Base-by-base conservation (phyloP, 2,888 invertebrate genomes). In the Andrena hattorfiana region DNA sequence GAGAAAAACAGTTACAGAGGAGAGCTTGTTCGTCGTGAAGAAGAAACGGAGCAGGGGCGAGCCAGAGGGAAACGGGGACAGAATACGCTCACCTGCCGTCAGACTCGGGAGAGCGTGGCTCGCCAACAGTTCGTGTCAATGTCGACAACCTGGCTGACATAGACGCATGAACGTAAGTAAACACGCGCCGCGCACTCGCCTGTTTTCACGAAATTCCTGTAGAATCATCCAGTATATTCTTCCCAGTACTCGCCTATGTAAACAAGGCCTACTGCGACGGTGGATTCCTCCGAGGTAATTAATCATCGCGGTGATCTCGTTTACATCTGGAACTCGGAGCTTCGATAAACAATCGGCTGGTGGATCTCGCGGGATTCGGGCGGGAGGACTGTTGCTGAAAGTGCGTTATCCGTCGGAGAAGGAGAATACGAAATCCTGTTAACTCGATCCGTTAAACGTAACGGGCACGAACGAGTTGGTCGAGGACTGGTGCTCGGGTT, bases 371-470 rank as follows among this genome's bases (percentile, higher is more conserved):
- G 35, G 2, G 0, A 26, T 16, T 54, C 20, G 1, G 3, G n/a
- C 59, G n/a, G 20, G 20, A 32, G 32, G 20, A 62, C 62, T 30
- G 32, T 32, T 13, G 10, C 62, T 2, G 13, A 7, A 16, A 8
- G 42, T 13, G 63, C 26, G 66, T 60, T 79, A 23, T 23, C 51
- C 54, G 20, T 56, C 8, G 56, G 51, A 0, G 49, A 59, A 68
- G 82, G 59, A 20, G 72, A 64, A 81, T 71, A 83, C 69, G 59
- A 62, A 76, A 82, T 83, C 72, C 83, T 76, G 82, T 82, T 82
- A 83, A 81, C 76, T 62, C 72, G 71, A 72, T 68, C 82, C 82
- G 83, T 83, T 83, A 81, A 56, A 73, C 82, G 69, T 83, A 83
- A 76, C 83, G 82, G 83, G 59, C 51, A 54, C 73, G 28, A 6